Evolutionary conservation across 1,140 invertebrate species (phyloP).

Genomic region (Achroia grisella): DNA sequence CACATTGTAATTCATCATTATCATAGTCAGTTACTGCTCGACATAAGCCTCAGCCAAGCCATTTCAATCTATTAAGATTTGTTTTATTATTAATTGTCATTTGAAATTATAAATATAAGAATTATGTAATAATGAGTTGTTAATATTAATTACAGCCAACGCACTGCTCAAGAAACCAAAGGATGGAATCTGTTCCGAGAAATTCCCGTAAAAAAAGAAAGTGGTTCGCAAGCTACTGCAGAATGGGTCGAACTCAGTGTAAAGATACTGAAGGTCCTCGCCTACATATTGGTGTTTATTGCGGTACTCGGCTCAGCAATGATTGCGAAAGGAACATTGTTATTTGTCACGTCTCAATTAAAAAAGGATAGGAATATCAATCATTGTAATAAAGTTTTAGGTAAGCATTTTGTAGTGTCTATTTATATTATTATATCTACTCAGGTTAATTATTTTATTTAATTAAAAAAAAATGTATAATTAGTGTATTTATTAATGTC

Average conservation of each 20-base stretch:
- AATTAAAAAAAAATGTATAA: neutral
- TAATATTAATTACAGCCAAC: constrained; percentile 75
- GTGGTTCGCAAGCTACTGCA: constrained; percentile 89
- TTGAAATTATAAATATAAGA: too few species aligned
- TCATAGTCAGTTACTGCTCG: too few species aligned
- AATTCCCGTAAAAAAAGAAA: constrained; percentile 89
- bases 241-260: constrained; percentile 88
- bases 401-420: constrained; percentile 50
- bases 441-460: neutral
- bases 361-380: constrained; percentile 80
- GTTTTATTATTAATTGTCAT: too few species aligned
- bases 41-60: too few species aligned
- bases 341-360: constrained; percentile 93
- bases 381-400: constrained; percentile 86
- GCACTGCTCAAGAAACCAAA: constrained; percentile 90
- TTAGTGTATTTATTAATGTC: neutral
- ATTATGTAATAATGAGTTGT: constrained; percentile 23
- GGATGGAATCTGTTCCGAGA: constrained; percentile 96
- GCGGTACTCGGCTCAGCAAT: constrained; percentile 87
- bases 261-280: constrained; percentile 88
- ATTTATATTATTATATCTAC: neutral
- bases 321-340: constrained; percentile 86
- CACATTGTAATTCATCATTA: too few species aligned
- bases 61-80: too few species aligned
- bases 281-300: constrained; percentile 87